Conservation (phyloP, 2,797 vertebrate genomes). For the Melanotaenia trifasciata region DNA sequence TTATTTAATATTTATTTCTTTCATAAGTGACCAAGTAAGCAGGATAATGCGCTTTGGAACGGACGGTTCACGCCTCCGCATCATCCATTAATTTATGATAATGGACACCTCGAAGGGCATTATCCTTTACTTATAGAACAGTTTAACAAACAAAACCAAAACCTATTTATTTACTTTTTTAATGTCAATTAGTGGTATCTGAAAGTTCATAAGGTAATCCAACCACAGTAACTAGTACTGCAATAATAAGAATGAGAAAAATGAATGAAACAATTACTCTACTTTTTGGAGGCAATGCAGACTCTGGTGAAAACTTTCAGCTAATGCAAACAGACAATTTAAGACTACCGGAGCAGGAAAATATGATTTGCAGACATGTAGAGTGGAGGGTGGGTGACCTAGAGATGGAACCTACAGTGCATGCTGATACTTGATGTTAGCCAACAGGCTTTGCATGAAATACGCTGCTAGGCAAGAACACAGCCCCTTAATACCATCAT, state of each 20-base stretch:
- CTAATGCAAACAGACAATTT: slow-evolving; percentile 56
- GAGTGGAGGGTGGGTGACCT: slow-evolving; percentile 75
- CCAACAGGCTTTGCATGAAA: slow-evolving; percentile 78
- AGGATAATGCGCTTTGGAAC: too few relatives aligned
- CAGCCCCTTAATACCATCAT: slow-evolving; percentile 75
- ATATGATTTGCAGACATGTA: slow-evolving; percentile 74
- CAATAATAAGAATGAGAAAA: not conserved
- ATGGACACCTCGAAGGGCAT: too few relatives aligned
- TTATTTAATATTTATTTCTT: too few relatives aligned
- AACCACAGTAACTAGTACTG: not conserved
- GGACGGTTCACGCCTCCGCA: too few relatives aligned
- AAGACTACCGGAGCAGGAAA: slow-evolving; percentile 58
- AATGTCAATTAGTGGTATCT: not conserved
- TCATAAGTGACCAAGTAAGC: too few relatives aligned
- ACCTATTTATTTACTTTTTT: not conserved
- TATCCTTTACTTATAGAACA: too few relatives aligned
- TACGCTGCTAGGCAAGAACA: slow-evolving; percentile 78
- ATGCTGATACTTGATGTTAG: slow-evolving; percentile 82
- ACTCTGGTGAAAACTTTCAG: slow-evolving; percentile 24
- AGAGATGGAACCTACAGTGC: slow-evolving; percentile 78
- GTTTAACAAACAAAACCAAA: not conserved
- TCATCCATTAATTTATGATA: too few relatives aligned
- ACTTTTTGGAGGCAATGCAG: slow-evolving; percentile 17
- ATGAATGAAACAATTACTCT: not conserved
- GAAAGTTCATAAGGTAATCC: not conserved